These are phyloP conservation scores for Helarctos malayanus DNA, from an alignment of 2,797 vertebrate species.

Conservation along the genomic window DNA sequence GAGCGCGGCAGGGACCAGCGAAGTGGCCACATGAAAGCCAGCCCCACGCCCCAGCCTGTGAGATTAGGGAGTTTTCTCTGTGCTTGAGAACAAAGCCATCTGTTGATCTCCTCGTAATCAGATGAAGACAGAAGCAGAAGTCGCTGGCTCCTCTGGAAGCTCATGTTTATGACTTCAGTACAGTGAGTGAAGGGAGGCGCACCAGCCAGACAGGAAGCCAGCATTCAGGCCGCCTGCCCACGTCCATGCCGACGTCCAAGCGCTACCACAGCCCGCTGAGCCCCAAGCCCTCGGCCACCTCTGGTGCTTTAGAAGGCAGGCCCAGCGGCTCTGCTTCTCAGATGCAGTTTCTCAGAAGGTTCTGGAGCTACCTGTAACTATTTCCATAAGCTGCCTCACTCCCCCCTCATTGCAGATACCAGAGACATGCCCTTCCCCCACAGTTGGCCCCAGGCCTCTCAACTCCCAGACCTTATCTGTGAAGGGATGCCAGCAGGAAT, in stretches of 20 bases:
- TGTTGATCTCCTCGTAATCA: neutral
- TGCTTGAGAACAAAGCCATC: conserved; percentile 24
- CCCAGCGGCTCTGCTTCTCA: neutral
- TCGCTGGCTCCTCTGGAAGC: neutral
- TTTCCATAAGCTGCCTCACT: neutral
- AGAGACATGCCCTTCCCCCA: neutral
- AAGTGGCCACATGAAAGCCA: neutral
- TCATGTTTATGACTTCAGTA: neutral
- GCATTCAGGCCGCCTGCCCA: neutral
- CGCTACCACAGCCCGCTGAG: neutral
- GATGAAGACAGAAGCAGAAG: conserved; percentile 24
- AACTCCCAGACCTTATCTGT: neutral
- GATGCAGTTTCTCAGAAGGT: neutral
- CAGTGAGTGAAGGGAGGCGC: neutral
- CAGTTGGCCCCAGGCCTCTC: neutral
- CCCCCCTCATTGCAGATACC: neutral
- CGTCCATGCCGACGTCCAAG: neutral
- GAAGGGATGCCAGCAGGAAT: neutral
- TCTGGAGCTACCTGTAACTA: neutral
- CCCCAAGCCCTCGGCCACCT: neutral
- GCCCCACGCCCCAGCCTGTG: neutral
- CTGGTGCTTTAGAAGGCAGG: neutral
- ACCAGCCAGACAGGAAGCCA: neutral
- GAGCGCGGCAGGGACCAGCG: neutral
- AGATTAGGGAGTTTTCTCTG: neutral